phyloP scores from a whole-genome alignment of 1,140 invertebrate species.

The Hyphantria cunea region DNA sequence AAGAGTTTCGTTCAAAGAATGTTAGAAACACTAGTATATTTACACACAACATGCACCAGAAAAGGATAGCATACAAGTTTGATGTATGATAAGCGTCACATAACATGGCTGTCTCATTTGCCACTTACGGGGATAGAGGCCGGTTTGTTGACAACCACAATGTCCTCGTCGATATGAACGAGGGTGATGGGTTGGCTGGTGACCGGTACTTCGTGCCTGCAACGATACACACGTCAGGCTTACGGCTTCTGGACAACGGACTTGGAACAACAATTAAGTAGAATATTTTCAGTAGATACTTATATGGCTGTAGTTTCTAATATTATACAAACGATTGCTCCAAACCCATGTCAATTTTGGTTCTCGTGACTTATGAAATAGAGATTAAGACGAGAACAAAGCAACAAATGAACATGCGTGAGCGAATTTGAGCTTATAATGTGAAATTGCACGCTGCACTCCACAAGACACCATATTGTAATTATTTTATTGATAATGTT shows the following conservation, averaged over 20 bases:
- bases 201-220: slow-evolving; percentile 98
- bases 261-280: slow-evolving; percentile 42
- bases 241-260: slow-evolving; percentile 35
- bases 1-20: neutral
- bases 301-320: too few species aligned
- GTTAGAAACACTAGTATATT: slow-evolving; percentile 15
- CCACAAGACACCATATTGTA: slow-evolving; percentile 2
- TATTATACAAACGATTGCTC: slow-evolving; percentile 43
- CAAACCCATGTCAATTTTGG: slow-evolving; percentile 50
- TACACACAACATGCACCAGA: slow-evolving; percentile 36
- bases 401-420: slow-evolving; percentile 76
- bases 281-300: too few species aligned
- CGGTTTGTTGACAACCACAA: slow-evolving; percentile 99
- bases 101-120: slow-evolving; percentile 88
- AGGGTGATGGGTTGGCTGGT: slow-evolving; percentile 96
- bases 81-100: slow-evolving; percentile 52
- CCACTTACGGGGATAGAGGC: slow-evolving; percentile 98
- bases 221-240: slow-evolving; percentile 83
- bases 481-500: slow-evolving; percentile 3
- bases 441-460: slow-evolving; percentile 5
- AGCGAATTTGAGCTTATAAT: slow-evolving; percentile 39
- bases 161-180: slow-evolving; percentile 98
- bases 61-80: slow-evolving; percentile 39
- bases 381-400: slow-evolving; percentile 59
- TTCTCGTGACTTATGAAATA: slow-evolving; percentile 60